Evolutionary conservation across 2,113 vertebrate species (phyloP).

Genomic region (Microcebus ravelobensis): DNA sequence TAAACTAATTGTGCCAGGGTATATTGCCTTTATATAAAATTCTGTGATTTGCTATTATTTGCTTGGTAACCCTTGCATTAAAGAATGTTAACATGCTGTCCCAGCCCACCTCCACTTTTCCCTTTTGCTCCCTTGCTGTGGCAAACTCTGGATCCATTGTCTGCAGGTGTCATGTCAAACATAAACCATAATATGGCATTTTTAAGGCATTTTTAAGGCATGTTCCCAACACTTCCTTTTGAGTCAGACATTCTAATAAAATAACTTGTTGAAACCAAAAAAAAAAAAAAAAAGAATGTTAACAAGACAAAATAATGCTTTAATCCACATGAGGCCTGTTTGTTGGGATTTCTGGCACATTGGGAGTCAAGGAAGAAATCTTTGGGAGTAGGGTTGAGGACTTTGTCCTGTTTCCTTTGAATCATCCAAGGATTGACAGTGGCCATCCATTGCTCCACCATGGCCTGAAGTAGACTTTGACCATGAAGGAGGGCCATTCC

Average conservation of each 20-base stretch:
- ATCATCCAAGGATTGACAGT: neutral
- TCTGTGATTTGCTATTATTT: neutral
- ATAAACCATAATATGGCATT: neutral
- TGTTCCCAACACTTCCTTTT: slow-evolving; percentile 36
- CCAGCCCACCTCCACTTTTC: neutral
- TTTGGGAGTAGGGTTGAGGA: neutral
- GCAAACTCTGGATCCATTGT: neutral
- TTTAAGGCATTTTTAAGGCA: neutral
- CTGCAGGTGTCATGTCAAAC: neutral
- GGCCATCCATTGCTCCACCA: neutral
- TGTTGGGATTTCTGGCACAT: neutral
- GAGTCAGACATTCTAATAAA: slow-evolving; percentile 59
- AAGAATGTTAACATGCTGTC: neutral
- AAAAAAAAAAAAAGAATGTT: no score
- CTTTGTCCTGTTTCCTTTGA: neutral
- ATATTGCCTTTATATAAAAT: neutral
- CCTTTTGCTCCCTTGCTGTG: neutral
- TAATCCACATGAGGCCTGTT: neutral
- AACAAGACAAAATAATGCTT: neutral
- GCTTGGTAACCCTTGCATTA: neutral
- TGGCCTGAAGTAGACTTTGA: neutral
- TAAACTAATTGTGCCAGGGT: neutral
- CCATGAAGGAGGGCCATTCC: neutral
- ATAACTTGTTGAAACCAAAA: neutral
- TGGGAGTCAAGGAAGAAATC: neutral